A percentile compares a stretch with the other conserved stretches of the same genome.
These are phyloP conservation scores for Colletes latitarsis DNA, from an alignment of 1,140 invertebrate genomes.

Conservation along the genomic window DNA sequence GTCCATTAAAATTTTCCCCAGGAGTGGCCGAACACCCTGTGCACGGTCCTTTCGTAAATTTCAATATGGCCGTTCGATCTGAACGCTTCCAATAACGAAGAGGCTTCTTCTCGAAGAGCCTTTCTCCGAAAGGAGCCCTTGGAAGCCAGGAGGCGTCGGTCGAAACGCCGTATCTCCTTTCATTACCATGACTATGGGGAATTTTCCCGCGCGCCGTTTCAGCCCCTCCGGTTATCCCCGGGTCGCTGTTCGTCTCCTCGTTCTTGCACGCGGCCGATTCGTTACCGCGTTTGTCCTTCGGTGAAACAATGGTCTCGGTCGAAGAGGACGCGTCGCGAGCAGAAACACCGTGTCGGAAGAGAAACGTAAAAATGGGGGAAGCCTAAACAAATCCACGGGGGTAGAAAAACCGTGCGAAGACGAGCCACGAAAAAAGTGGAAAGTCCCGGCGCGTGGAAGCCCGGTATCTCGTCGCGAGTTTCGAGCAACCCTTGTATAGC, in stretches of 20 bases:
- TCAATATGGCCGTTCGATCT: neutral
- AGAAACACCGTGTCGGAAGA: too few species aligned
- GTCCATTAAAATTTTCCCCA: too few species aligned
- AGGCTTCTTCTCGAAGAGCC: constrained; percentile 6
- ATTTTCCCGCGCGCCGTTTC: neutral
- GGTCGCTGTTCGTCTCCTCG: neutral
- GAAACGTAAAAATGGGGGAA: constrained; percentile 9
- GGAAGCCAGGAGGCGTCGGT: neutral
- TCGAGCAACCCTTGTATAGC: neutral
- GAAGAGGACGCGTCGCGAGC: neutral
- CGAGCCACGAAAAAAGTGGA: constrained; percentile 30
- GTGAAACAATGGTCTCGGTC: constrained; percentile 11
- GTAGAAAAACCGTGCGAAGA: constrained; percentile 65
- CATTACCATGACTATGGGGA: constrained; percentile 12
- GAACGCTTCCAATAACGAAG: constrained; percentile 16
- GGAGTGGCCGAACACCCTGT: too few species aligned
- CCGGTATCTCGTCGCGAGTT: constrained; percentile 38
- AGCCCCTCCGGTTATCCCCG: neutral
- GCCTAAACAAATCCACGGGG: constrained; percentile 35
- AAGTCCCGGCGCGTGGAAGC: constrained; percentile 60
- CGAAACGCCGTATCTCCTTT: neutral
- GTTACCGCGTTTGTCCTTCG: constrained; percentile 24
- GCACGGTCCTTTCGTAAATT: too few species aligned
- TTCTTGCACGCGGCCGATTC: constrained; percentile 2
- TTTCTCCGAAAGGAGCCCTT: constrained; percentile 4